Evolutionary conservation across 2,113 vertebrate genomes (phyloP), one percentile per base, ranked within the genome.

Genomic region (Nipponia nippon): DNA sequence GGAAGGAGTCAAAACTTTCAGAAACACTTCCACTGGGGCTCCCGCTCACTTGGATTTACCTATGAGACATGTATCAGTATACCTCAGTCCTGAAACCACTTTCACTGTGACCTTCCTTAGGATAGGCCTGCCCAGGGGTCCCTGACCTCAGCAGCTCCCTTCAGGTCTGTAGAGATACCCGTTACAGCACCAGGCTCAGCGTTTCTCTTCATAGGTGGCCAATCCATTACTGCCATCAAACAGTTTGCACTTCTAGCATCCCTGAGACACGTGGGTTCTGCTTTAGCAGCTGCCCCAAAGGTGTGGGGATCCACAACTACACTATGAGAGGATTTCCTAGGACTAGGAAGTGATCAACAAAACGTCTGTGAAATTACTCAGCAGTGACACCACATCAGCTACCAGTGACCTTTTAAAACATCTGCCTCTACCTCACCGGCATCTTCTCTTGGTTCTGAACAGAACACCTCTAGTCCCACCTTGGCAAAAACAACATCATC

Each of bases 201-300:
- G 3, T 9, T 83, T 23, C 26, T 72, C 27, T 75, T 71, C 32
- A 14, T 22, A 16, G 17, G 21, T 63, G 56, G 22, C 42, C 36
- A 72, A 16, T 47, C 53, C 53, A 13, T 25, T 63, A 11, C 38
- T 53, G 14, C 42, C 34, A 44, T 20, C 53, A 69, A 26, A 7
- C 14, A n/a, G 16, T 69, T 65, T 55, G 49, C 53, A 53, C 18
- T 73, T 67, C 36, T 42, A 61, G 55, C 50, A 75, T 56, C 55
- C n/a, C 47, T 79, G 42, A 23, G 53, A 61, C 46, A 27, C 0
- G 0, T 26, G 16, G 14, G 10, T 23, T 89, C 56, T 38, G 20
- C 66, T 85, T 79, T 34, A 83, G 27, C 66, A 50, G 21, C 42
- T 83, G 82, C 22, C 27, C 20, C 56, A 50, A 44, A 44, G n/a